phyloP scores from a whole-genome alignment of 2,888 invertebrate genomes.

The Eustalomyia histrio region DNA sequence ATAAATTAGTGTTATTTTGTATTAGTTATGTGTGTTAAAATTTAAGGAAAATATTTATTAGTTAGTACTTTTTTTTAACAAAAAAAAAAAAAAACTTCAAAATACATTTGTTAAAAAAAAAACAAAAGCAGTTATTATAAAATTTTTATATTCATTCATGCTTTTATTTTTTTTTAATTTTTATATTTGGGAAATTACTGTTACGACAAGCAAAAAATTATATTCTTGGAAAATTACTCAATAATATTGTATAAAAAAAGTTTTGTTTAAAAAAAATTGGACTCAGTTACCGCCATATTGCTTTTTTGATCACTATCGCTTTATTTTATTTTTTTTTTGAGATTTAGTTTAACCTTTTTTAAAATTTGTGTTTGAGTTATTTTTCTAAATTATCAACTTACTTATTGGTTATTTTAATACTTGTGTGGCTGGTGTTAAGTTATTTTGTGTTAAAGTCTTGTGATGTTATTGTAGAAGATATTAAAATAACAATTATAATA shows the following conservation, averaged over 20 bases:
- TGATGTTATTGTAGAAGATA: constrained; percentile 24
- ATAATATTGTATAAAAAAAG: constrained; percentile 50
- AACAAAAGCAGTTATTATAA: constrained; percentile 16
- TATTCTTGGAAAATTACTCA: constrained; percentile 46
- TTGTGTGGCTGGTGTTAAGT: constrained; percentile 32
- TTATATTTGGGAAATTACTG: neutral
- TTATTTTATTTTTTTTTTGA: constrained; percentile 10
- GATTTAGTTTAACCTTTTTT: constrained; percentile 49
- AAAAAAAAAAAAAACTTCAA: constrained; percentile 18
- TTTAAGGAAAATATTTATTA: constrained; percentile 44
- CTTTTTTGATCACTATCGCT: constrained; percentile 71
- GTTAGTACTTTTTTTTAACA: constrained; percentile 16
- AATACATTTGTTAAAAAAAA: constrained; percentile 31
- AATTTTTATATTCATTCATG: neutral
- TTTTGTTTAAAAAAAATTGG: constrained; percentile 53
- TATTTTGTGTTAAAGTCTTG: constrained; percentile 42
- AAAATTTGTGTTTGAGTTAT: constrained; percentile 33
- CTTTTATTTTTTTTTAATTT: neutral
- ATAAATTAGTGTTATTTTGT: constrained; percentile 42
- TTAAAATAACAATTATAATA: constrained; percentile 44
- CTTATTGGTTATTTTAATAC: constrained; percentile 24
- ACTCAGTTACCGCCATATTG: constrained; percentile 80
- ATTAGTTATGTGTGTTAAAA: constrained; percentile 51
- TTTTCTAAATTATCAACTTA: constrained; percentile 25
- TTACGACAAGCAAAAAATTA: constrained; percentile 48